Evolutionary conservation across 2,113 vertebrate species (phyloP).

Genomic region (Miniopterus natalensis): DNA sequence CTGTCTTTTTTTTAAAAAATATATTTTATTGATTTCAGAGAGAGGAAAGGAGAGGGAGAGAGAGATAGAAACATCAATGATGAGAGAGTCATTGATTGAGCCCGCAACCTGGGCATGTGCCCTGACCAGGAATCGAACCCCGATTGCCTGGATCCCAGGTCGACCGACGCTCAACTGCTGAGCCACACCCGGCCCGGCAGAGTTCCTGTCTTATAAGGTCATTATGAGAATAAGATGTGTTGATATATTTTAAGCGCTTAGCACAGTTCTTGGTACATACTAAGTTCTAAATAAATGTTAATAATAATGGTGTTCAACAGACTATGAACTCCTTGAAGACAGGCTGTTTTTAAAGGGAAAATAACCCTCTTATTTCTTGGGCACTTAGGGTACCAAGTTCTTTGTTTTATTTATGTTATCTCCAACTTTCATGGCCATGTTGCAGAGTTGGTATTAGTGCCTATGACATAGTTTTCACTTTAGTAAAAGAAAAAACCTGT

Average conservation of each 20-base stretch:
- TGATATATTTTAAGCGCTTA: neutral
- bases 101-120: too few species aligned
- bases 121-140: too few species aligned
- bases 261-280: neutral
- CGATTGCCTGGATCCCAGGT: too few species aligned
- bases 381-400: neutral
- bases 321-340: neutral
- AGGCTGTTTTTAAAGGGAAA: neutral
- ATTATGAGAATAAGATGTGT: neutral
- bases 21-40: too few species aligned
- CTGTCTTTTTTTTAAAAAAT: neutral
- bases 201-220: too few species aligned
- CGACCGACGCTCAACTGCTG: too few species aligned
- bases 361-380: neutral
- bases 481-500: conserved; percentile 1
- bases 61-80: too few species aligned
- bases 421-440: neutral
- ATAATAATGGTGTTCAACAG: neutral
- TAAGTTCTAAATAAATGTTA: conserved; percentile 39
- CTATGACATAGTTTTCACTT: neutral
- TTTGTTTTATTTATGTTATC: conserved; percentile 21
- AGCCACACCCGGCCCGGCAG: too few species aligned
- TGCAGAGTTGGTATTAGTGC: neutral
- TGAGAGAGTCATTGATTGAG: too few species aligned
- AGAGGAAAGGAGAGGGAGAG: too few species aligned